Conservation (phyloP, 2,888 invertebrate species). For the Cheilosia variabilis region DNA sequence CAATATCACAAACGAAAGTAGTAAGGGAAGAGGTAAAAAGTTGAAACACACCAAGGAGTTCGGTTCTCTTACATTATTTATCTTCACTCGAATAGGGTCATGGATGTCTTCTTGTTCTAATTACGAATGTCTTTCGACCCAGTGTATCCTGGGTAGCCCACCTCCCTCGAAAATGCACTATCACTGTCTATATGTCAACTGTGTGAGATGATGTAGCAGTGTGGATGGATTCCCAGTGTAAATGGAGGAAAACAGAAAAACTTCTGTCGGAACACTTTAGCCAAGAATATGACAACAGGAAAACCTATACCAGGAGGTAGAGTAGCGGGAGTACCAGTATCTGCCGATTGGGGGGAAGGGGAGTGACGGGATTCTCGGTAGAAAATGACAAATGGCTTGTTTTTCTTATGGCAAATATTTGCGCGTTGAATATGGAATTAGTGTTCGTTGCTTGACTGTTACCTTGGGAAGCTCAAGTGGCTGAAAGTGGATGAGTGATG, state of each 20-base stretch:
- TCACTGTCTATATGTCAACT: slow-evolving; percentile 24
- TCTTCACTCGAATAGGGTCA: slow-evolving; percentile 68
- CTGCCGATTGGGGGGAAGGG: neutral
- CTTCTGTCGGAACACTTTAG: slow-evolving; percentile 60
- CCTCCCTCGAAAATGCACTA: slow-evolving; percentile 7
- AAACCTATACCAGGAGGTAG: slow-evolving; percentile 3
- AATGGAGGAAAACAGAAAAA: slow-evolving; percentile 50
- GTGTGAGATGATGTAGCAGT: slow-evolving; percentile 34
- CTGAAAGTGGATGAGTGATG: slow-evolving; percentile 19
- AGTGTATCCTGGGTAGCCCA: slow-evolving; percentile 14
- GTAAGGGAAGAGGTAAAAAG: neutral
- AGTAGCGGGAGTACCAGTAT: slow-evolving; percentile 17
- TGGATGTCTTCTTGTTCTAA: slow-evolving; percentile 72
- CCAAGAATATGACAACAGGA: slow-evolving; percentile 47
- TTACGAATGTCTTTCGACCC: slow-evolving; percentile 66
- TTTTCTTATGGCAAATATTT: slow-evolving; percentile 64
- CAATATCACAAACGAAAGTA: slow-evolving; percentile 47
- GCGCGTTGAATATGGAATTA: slow-evolving; percentile 62
- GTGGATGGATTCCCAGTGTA: slow-evolving; percentile 38
- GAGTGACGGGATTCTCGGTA: slow-evolving; percentile 4
- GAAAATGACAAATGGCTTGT: slow-evolving; percentile 64
- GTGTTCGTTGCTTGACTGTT: slow-evolving; percentile 22
- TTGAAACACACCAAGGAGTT: slow-evolving; percentile 7
- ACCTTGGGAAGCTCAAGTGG: slow-evolving; percentile 19
- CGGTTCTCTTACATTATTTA: slow-evolving; percentile 60